These are phyloP conservation scores for Fragum fragum DNA, from an alignment of 2,888 invertebrate species.

Conservation along the genomic window DNA sequence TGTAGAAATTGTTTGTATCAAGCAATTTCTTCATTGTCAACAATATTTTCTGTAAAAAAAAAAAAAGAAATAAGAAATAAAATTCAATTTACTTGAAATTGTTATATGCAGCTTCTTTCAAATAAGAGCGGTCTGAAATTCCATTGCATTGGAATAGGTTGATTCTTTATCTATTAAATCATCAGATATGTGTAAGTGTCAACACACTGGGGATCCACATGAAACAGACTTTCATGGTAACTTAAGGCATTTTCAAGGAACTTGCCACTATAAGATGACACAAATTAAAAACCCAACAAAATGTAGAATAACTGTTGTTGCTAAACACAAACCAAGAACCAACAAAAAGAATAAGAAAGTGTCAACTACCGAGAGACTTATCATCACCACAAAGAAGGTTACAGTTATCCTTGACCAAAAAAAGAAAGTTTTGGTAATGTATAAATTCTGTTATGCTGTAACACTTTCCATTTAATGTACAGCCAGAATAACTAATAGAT, in stretches of 20 bases:
- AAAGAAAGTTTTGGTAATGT: constrained; percentile 12
- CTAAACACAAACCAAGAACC: background rate
- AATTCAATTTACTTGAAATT: no score
- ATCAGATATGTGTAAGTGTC: constrained; percentile 16
- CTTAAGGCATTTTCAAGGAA: constrained; percentile 19
- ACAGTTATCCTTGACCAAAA: constrained; percentile 1
- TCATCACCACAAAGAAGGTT: background rate
- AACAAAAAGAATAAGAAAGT: background rate
- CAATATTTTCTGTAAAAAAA: no score
- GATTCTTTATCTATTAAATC: no score
- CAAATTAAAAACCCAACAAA: background rate
- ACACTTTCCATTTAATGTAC: no score
- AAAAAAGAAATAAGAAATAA: no score
- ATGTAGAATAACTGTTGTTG: background rate
- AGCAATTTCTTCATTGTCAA: no score
- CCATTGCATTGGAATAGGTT: no score
- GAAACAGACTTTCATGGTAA: constrained; percentile 1
- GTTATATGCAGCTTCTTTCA: no score
- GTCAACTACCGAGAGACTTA: background rate
- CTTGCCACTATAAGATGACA: constrained; percentile 6
- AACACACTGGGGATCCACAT: constrained; percentile 24
- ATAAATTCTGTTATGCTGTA: no score
- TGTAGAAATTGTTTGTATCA: no score
- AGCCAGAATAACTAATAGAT: no score
- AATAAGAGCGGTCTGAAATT: no score